Conservation (phyloP, 2,888 invertebrate species). For the Schizaphis graminum region DNA sequence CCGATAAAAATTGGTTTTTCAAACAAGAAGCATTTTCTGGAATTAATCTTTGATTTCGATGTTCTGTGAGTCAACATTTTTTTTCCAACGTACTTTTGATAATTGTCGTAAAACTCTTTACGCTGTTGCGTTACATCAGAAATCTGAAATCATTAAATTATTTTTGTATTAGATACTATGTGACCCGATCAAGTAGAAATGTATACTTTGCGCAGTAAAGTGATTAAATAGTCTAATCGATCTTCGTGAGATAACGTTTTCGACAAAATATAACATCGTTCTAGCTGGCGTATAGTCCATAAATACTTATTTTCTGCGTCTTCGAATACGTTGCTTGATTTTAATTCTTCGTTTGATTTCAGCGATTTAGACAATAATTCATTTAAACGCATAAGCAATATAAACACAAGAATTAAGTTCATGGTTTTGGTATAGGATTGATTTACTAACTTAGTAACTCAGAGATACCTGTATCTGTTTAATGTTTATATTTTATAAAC, state of each 20-base stretch:
- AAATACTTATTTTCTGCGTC: neutral
- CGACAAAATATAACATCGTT: slow-evolving; percentile 22
- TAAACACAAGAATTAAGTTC: neutral
- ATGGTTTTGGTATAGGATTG: neutral
- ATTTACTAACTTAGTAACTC: neutral
- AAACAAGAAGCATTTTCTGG: neutral
- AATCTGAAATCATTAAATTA: slow-evolving; percentile 12
- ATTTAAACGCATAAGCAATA: neutral
- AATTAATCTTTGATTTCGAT: neutral
- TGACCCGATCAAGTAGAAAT: neutral
- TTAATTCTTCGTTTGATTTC: neutral
- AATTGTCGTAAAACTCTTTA: neutral
- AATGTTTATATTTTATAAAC: neutral
- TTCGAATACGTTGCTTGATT: neutral
- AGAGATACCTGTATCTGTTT: neutral
- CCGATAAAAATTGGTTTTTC: neutral
- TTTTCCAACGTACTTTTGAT: neutral
- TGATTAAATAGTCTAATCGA: neutral
- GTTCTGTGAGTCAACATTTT: neutral
- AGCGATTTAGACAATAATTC: neutral
- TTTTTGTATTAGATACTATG: neutral
- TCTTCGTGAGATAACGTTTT: neutral
- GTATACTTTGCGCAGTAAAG: neutral
- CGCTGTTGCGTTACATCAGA: neutral
- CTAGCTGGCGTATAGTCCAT: neutral